phyloP scores from a whole-genome alignment of 2,888 invertebrate genomes.

The Myathropa florea region DNA sequence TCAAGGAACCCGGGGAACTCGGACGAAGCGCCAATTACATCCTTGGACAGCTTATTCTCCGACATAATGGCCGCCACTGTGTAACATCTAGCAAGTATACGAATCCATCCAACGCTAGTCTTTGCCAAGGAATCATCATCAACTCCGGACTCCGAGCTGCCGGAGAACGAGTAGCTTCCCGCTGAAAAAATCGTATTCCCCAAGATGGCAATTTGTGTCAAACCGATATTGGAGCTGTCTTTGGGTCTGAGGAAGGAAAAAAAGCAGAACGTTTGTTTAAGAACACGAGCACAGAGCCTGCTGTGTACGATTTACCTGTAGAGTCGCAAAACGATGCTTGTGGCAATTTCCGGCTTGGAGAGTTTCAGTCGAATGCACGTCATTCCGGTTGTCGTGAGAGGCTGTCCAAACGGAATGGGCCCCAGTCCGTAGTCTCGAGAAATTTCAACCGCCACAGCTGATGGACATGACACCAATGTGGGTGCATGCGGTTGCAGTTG shows the following conservation, averaged over 20 bases:
- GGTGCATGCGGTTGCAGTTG: constrained; percentile 92
- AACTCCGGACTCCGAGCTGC: constrained; percentile 67
- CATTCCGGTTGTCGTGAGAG: constrained; percentile 92
- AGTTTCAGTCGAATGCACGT: constrained; percentile 92
- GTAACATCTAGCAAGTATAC: constrained; percentile 90
- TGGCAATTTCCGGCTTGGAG: constrained; percentile 91
- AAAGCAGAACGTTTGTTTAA: background rate
- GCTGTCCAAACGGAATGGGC: constrained; percentile 91
- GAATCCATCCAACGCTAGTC: constrained; percentile 90
- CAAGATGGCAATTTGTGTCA: constrained; percentile 91
- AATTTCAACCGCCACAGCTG: constrained; percentile 92
- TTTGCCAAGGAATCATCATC: constrained; percentile 80
- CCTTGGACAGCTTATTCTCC: constrained; percentile 78
- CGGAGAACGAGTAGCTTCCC: constrained; percentile 54
- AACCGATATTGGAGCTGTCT: constrained; percentile 93
- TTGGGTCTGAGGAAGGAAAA: constrained; percentile 84
- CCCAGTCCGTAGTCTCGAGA: constrained; percentile 90
- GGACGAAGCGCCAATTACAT: constrained; percentile 85
- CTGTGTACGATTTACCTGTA: constrained; percentile 75
- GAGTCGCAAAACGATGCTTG: constrained; percentile 86
- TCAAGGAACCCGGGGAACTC: constrained; percentile 85
- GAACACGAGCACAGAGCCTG: too few species aligned
- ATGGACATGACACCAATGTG: constrained; percentile 93
- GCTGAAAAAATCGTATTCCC: constrained; percentile 92
- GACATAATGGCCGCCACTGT: constrained; percentile 80